Evolutionary conservation across 2,888 invertebrate species (phyloP).

Genomic region (Tubulanus polymorphus): DNA sequence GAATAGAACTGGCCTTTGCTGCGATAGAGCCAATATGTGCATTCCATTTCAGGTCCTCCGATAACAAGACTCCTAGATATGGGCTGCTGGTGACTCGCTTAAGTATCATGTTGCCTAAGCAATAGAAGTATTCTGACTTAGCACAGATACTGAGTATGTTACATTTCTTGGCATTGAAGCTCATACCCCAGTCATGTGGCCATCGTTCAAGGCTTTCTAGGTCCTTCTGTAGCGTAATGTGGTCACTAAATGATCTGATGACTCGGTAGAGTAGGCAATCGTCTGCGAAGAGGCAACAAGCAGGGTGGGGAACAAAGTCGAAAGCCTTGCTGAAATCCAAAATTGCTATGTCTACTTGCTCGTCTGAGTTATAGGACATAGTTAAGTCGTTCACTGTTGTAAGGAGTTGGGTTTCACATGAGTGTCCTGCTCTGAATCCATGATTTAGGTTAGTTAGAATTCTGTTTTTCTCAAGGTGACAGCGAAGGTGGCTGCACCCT

Average conservation of each 20-base stretch:
- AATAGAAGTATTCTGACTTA: slow-evolving; percentile 13
- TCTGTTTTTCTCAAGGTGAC: too few relatives aligned
- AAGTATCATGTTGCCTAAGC: slow-evolving; percentile 6
- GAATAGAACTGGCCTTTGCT: too few relatives aligned
- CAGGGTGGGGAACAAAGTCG: too few relatives aligned
- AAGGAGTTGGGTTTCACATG: too few relatives aligned
- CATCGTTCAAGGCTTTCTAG: slow-evolving; percentile 11
- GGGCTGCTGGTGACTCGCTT: slow-evolving; percentile 11
- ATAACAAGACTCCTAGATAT: slow-evolving; percentile 7
- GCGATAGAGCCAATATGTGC: slow-evolving; percentile 6
- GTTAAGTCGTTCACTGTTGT: too few relatives aligned
- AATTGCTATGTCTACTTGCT: too few relatives aligned
- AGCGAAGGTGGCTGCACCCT: too few relatives aligned
- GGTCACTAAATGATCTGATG: neutral
- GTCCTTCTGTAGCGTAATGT: slow-evolving; percentile 9
- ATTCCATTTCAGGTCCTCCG: slow-evolving; percentile 9
- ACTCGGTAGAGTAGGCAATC: neutral
- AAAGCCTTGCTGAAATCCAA: too few relatives aligned
- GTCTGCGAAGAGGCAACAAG: neutral
- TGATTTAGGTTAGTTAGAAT: too few relatives aligned
- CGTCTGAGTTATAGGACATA: too few relatives aligned
- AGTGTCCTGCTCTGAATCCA: too few relatives aligned
- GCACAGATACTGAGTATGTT: slow-evolving; percentile 12
- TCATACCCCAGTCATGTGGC: slow-evolving; percentile 16
- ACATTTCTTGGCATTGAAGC: slow-evolving; percentile 17